Evolutionary conservation across 2,888 invertebrate genomes (phyloP).

Genomic region (Temnothorax rugatulus): DNA sequence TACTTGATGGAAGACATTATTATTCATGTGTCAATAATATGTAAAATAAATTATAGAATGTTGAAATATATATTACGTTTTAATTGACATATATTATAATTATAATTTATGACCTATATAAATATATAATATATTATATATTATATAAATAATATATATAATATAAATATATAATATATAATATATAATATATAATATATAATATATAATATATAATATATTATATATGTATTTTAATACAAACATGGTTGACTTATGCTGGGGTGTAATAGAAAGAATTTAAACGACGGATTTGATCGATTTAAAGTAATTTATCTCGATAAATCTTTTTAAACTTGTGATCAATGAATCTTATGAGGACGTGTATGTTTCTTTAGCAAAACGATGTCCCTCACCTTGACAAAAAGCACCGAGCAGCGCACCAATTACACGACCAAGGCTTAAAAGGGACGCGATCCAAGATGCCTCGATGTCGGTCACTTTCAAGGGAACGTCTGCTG

Average conservation of each 20-base stretch:
- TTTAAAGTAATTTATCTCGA: slow-evolving; percentile 4
- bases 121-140: background rate
- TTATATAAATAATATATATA: too few species aligned
- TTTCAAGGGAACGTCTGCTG: slow-evolving; percentile 71
- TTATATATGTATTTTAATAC: background rate
- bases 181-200: too few species aligned
- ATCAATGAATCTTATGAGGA: background rate
- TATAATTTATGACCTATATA: background rate
- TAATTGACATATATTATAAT: background rate
- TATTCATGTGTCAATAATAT: background rate
- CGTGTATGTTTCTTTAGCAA: background rate
- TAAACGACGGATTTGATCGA: background rate
- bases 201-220: slow-evolving; percentile 1
- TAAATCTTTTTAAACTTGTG: slow-evolving; percentile 15
- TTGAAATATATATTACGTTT: background rate
- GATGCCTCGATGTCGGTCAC: slow-evolving; percentile 81
- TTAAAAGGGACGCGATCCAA: slow-evolving; percentile 83
- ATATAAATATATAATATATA: too few species aligned
- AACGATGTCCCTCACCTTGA: slow-evolving; percentile 77
- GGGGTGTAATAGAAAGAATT: background rate
- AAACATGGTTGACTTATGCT: background rate
- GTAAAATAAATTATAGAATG: background rate
- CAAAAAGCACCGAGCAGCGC: slow-evolving; percentile 78
- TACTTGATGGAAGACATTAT: background rate
- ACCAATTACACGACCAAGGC: slow-evolving; percentile 81